Evolutionary conservation across 23 tunicate genomes (phyloP).

Genomic region (Oikopleura albicans): DNA sequence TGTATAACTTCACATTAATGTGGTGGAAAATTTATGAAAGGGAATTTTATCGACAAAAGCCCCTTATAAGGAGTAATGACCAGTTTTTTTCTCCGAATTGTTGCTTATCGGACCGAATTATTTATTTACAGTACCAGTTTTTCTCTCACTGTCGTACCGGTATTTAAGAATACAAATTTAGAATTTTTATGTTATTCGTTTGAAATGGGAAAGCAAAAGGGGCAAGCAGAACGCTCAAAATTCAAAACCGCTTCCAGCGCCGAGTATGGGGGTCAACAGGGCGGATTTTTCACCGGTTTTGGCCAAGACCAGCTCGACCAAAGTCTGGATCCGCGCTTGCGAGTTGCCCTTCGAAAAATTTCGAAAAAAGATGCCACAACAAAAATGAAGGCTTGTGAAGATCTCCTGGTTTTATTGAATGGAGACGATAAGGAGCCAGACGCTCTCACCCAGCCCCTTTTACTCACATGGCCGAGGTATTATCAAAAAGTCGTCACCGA

Average conservation of each 20-base stretch:
- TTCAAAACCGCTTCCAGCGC: constrained; percentile 11
- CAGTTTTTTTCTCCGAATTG: no score
- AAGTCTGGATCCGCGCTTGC: constrained; percentile 33
- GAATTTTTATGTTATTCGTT: no score
- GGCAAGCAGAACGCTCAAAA: background rate
- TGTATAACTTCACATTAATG: no score
- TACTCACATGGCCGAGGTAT: background rate
- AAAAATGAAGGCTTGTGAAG: constrained; percentile 21
- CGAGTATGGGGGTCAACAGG: background rate
- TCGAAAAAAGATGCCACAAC: constrained; percentile 69
- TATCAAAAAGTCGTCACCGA: background rate
- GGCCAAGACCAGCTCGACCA: constrained; percentile 15
- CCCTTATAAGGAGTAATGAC: no score
- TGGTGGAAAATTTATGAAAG: no score
- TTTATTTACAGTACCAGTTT: no score
- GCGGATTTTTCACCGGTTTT: constrained; percentile 7
- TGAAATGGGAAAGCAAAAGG: constrained; percentile 5
- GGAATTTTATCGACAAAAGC: no score
- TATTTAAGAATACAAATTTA: no score
- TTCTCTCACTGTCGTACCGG: no score
- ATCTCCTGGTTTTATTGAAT: background rate
- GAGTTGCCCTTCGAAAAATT: constrained; percentile 38
- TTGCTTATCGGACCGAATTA: no score
- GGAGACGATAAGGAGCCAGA: background rate
- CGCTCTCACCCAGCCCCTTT: background rate